Evolutionary conservation across 2,113 vertebrate genomes (phyloP).

Genomic region (Rallus limicola): DNA sequence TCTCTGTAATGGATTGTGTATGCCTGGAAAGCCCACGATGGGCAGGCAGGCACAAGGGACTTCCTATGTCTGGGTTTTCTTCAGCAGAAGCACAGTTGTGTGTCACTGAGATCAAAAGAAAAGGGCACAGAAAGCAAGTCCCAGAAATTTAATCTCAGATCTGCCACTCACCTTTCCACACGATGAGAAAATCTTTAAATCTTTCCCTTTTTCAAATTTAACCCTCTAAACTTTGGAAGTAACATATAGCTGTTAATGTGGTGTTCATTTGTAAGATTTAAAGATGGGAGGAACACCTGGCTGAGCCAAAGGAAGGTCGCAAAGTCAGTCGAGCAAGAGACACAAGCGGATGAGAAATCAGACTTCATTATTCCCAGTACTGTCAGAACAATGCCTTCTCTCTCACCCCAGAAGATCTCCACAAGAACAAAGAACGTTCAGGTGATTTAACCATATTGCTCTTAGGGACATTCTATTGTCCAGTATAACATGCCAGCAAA

Average conservation of each 20-base stretch:
- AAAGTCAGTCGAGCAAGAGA: neutral
- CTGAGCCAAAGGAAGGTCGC: neutral
- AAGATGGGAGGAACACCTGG: neutral
- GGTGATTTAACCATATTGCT: neutral
- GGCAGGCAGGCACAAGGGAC: neutral
- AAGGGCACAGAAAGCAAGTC: neutral
- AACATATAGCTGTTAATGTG: neutral
- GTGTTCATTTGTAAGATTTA: neutral
- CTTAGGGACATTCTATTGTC: neutral
- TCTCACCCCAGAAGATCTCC: neutral
- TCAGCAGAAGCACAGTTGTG: neutral
- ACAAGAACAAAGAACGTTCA: neutral
- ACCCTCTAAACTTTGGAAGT: neutral
- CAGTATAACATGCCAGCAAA: neutral
- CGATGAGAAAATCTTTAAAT: neutral
- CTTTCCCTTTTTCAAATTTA: neutral
- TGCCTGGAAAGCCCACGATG: neutral
- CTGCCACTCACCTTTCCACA: neutral
- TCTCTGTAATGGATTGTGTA: neutral
- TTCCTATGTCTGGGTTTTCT: neutral
- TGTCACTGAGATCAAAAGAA: neutral
- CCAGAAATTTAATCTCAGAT: neutral
- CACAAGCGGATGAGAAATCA: neutral
- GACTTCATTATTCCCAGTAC: neutral
- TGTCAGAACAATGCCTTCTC: neutral